These are phyloP conservation scores for Anarsia innoxiella DNA, from an alignment of 2,888 invertebrate genomes.

Conservation along the genomic window DNA sequence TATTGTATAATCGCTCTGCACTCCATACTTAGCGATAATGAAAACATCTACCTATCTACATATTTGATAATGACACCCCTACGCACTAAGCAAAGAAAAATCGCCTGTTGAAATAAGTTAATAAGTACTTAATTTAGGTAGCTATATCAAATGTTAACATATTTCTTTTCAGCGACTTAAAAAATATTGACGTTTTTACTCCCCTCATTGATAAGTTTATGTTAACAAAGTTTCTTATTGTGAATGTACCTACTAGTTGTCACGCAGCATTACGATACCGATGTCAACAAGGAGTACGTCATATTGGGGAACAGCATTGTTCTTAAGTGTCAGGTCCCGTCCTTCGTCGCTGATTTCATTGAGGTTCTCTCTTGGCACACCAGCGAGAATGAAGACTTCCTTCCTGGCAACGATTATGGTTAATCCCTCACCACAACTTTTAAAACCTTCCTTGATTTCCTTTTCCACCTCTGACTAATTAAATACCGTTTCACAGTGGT, in stretches of 20 bases:
- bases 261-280: conserved; percentile 86
- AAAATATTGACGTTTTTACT: not conserved
- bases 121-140: no score
- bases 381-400: conserved; percentile 82
- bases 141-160: no score
- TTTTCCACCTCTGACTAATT: conserved; percentile 1
- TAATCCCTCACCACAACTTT: conserved; percentile 31
- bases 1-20: conserved; percentile 14
- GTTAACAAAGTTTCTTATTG: no score
- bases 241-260: conserved; percentile 84
- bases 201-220: no score
- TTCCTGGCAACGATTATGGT: conserved; percentile 78
- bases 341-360: conserved; percentile 91
- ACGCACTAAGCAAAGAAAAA: no score
- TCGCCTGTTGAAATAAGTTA: no score
- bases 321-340: conserved; percentile 88
- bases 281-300: conserved; percentile 89
- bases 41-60: no score
- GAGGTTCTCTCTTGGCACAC: conserved; percentile 88
- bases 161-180: conserved; percentile 1
- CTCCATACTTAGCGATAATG: conserved; percentile 11
- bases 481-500: conserved; percentile 78
- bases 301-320: conserved; percentile 88
- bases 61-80: no score
- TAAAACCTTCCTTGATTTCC: conserved; percentile 16